Conservation (phyloP, 2,113 vertebrate species). For the Dromas ardeola region DNA sequence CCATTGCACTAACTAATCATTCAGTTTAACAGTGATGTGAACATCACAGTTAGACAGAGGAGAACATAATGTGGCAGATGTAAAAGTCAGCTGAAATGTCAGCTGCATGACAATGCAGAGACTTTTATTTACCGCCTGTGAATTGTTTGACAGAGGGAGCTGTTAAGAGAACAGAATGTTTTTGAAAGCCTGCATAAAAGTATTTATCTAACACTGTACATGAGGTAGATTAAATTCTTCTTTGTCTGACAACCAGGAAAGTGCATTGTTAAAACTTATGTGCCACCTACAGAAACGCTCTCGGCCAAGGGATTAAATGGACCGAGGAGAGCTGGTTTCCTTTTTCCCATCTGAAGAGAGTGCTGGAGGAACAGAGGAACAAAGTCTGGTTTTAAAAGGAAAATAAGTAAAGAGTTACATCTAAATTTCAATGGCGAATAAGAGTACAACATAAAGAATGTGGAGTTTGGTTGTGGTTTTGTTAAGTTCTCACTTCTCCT, state of each 20-base stretch:
- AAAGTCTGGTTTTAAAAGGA: not conserved
- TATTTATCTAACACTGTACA: not conserved
- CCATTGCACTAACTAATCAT: not conserved
- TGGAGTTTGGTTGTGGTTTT: not conserved
- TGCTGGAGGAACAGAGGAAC: not conserved
- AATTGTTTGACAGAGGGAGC: not conserved
- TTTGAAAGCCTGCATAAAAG: not conserved
- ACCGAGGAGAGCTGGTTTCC: not conserved
- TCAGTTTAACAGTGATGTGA: slow-evolving; percentile 8
- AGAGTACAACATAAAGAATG: not conserved
- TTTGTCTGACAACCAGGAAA: not conserved
- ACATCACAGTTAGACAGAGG: not conserved
- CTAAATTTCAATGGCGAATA: not conserved
- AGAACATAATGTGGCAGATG: not conserved
- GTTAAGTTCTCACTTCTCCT: not conserved
- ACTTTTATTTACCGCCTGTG: not conserved
- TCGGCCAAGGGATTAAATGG: not conserved
- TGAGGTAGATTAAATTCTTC: not conserved
- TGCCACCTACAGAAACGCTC: not conserved
- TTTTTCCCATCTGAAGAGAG: not conserved
- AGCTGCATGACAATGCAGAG: not conserved
- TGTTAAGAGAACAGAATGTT: not conserved
- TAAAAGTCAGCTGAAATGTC: not conserved
- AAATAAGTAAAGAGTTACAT: not conserved
- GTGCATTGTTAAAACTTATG: not conserved